phyloP scores from a whole-genome alignment of 2,797 vertebrate genomes.

The Hyperoplus lanceolatus region DNA sequence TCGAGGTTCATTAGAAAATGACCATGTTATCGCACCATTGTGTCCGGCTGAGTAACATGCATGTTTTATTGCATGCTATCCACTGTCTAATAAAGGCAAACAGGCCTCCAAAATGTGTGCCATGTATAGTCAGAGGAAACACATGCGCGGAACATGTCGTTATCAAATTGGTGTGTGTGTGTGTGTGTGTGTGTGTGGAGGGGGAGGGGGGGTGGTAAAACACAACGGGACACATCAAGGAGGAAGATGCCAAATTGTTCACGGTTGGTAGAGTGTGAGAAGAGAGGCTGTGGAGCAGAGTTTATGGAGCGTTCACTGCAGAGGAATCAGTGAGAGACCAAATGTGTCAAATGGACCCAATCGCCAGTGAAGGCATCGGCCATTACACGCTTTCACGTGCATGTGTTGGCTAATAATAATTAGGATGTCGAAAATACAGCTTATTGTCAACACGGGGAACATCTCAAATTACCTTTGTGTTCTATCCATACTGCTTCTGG shows the following conservation, averaged over 20 bases:
- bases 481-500: neutral
- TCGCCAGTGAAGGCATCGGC: neutral
- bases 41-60: too few species aligned
- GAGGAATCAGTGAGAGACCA: conserved; percentile 2
- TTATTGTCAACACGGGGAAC: neutral
- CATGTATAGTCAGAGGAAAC: too few species aligned
- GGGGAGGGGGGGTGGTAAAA: too few species aligned
- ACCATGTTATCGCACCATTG: too few species aligned
- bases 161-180: too few species aligned
- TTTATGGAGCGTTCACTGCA: conserved; percentile 18
- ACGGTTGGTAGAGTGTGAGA: neutral
- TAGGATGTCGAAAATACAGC: neutral
- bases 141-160: too few species aligned
- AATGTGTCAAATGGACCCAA: conserved; percentile 14
- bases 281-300: conserved; percentile 8
- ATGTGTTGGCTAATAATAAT: neutral
- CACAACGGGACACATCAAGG: too few species aligned
- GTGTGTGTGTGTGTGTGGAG: too few species aligned
- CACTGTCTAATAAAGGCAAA: too few species aligned
- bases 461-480: neutral
- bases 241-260: conserved; percentile 11
- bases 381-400: neutral
- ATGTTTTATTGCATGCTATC: too few species aligned
- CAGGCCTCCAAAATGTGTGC: too few species aligned
- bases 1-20: too few species aligned